These are phyloP conservation scores for Phortica variegata DNA, from an alignment of 1,140 invertebrate genomes.

Conservation along the genomic window DNA sequence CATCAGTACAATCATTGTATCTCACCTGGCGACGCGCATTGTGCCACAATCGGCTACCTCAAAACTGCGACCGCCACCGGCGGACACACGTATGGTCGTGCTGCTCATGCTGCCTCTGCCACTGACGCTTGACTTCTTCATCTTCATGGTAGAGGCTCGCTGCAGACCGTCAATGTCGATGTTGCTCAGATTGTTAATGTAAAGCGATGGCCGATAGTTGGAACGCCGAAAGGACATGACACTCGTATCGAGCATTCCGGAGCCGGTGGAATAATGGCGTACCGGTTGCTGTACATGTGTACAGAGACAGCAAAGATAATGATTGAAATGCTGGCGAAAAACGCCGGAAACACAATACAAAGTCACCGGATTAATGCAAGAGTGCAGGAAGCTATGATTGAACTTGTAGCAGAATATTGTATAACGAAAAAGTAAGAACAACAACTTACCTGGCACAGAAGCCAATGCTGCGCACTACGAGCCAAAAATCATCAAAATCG, in stretches of 20 bases:
- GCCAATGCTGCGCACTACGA: slow-evolving; percentile 75
- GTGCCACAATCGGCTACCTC: not conserved
- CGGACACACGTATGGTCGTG: not conserved
- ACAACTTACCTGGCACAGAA: slow-evolving; percentile 72
- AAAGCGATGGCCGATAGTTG: not conserved
- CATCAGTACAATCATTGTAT: slow-evolving; percentile 1
- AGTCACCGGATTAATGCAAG: slow-evolving; percentile 86
- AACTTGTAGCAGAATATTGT: not conserved
- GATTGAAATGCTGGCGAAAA: slow-evolving; percentile 81
- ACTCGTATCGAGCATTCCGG: slow-evolving; percentile 2
- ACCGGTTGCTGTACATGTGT: not conserved
- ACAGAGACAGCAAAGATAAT: slow-evolving; percentile 73
- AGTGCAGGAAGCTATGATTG: slow-evolving; percentile 73
- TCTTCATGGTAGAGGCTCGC: not conserved
- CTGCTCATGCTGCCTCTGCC: not conserved
- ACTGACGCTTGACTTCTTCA: not conserved
- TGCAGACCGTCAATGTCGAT: not conserved
- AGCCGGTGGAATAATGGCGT: not conserved
- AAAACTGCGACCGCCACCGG: not conserved
- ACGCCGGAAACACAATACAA: slow-evolving; percentile 85
- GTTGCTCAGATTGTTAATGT: not conserved
- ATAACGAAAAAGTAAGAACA: too few relatives aligned
- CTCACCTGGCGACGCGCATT: not conserved
- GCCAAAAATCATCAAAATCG: slow-evolving; percentile 77
- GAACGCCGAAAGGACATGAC: not conserved